These are phyloP conservation scores for Crocodylus rhombifer DNA, from an alignment of 2,797 vertebrate species.

Conservation along the genomic window DNA sequence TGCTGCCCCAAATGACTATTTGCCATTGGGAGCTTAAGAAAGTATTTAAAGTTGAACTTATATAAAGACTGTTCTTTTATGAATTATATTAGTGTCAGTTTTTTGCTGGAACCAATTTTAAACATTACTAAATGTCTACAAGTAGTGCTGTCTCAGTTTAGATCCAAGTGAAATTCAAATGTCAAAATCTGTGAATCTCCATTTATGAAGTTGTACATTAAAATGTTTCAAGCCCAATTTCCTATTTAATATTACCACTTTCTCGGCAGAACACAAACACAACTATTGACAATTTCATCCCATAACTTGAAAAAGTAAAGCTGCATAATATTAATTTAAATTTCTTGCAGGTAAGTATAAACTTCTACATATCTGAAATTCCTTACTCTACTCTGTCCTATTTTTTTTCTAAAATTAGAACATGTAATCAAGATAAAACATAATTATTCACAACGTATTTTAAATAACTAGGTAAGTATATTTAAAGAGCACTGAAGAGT, in stretches of 20 bases:
- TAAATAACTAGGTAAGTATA: not conserved
- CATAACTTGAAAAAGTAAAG: not conserved
- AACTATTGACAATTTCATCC: not conserved
- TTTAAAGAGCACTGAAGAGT: conserved; percentile 7
- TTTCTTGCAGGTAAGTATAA: not conserved
- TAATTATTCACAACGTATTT: not conserved
- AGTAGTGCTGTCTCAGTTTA: conserved; percentile 77
- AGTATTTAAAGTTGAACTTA: conserved; percentile 41
- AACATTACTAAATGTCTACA: conserved; percentile 81
- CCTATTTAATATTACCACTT: not conserved
- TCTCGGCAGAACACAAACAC: not conserved
- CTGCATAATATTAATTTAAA: not conserved
- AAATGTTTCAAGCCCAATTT: not conserved
- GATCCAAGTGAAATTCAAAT: conserved; percentile 75
- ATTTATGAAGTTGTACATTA: conserved; percentile 31
- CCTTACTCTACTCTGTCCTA: not conserved
- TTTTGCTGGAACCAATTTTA: conserved; percentile 78
- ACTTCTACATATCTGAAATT: not conserved
- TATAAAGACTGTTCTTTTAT: conserved; percentile 71
- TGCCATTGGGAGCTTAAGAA: conserved; percentile 17
- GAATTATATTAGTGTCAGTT: conserved; percentile 72
- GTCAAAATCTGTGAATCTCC: conserved; percentile 63
- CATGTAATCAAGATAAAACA: not conserved
- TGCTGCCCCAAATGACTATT: conserved; percentile 6
- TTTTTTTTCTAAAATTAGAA: not conserved